These are phyloP conservation scores for Leucophora obtusa DNA, from an alignment of 2,888 invertebrate species.

Conservation along the genomic window DNA sequence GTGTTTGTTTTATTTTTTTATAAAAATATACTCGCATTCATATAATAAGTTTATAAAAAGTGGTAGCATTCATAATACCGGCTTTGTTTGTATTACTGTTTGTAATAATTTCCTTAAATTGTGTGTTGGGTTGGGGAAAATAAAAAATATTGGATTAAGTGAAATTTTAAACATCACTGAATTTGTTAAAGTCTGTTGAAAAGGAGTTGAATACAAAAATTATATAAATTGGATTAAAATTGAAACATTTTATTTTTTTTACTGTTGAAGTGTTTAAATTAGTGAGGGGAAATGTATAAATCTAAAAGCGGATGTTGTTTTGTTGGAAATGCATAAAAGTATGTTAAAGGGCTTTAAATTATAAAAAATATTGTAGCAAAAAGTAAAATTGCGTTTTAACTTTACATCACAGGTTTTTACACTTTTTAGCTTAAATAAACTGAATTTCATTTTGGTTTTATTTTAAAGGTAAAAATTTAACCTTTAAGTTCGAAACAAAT, in stretches of 20 bases:
- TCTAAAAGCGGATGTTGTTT: too few relatives aligned
- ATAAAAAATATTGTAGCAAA: too few relatives aligned
- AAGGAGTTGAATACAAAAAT: not conserved
- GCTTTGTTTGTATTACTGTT: not conserved
- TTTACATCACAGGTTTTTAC: too few relatives aligned
- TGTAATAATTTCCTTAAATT: not conserved
- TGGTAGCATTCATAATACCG: not conserved
- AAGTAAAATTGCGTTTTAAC: too few relatives aligned
- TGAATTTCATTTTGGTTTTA: too few relatives aligned
- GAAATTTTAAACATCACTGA: constrained; percentile 18
- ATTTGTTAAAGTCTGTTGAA: not conserved
- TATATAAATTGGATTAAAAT: not conserved
- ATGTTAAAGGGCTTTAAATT: too few relatives aligned
- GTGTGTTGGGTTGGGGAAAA: not conserved
- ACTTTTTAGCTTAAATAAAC: too few relatives aligned
- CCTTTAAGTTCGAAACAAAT: too few relatives aligned
- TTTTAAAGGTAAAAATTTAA: too few relatives aligned
- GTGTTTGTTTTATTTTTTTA: not conserved
- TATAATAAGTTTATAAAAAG: not conserved
- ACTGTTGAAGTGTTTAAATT: not conserved
- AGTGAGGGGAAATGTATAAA: too few relatives aligned
- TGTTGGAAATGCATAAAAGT: too few relatives aligned
- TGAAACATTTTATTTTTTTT: not conserved
- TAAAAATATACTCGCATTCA: not conserved
- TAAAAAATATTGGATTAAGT: constrained; percentile 18